Base-by-base conservation (phyloP, 2,797 vertebrate species). In the Manis pentadactyla region DNA sequence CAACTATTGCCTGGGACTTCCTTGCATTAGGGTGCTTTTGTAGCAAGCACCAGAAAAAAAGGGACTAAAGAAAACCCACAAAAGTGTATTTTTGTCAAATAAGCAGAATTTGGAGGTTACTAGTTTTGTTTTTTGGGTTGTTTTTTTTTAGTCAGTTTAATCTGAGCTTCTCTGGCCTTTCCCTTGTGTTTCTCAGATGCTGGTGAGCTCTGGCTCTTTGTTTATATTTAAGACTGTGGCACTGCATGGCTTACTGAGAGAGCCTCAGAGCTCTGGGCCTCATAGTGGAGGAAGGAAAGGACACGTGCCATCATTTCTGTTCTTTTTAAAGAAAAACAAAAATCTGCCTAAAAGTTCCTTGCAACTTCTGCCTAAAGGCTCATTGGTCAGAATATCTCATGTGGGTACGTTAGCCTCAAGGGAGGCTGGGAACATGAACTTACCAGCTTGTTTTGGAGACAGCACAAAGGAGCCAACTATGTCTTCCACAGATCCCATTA, bases 11-110 rank as follows among this genome's bases (percentile, higher is more conserved):
- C 64, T 49, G 31, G 27, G 23, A 83, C 39, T 34, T 37, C 34
- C 10, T 1, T 82, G 23, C 49, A 46, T 57, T 10, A 31, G 29
- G 21, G 25, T 63, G n/a, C 27, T 78, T 34, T 57, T 75, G 21
- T 53, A 83, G 42, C 34, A 82, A 59, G 29, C 23, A 77, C 53
- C 17, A 83, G 59, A 19, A 91, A 86, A 86, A 88, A 34, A 63
- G 17, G 64, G 61, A 53, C 34, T 77, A 90, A n/a, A n/a, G n/a
- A n/a, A 78, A 81, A 83, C 42, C 8, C 59, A 27, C 6, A 37
- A 79, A 89, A 42, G 5, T 93, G 46, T 92, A 37, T 88, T 77
- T 93, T 88, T 29, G n/a, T 86, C 74, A 75, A 14, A 14, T 81
- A 57, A 69, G 73, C 37, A 34, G 25, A 90, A 39, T 49, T 85